Evolutionary conservation across 2,888 invertebrate genomes (phyloP), one percentile per base, ranked within the genome.

Genomic region (Drosophila emarginata): DNA sequence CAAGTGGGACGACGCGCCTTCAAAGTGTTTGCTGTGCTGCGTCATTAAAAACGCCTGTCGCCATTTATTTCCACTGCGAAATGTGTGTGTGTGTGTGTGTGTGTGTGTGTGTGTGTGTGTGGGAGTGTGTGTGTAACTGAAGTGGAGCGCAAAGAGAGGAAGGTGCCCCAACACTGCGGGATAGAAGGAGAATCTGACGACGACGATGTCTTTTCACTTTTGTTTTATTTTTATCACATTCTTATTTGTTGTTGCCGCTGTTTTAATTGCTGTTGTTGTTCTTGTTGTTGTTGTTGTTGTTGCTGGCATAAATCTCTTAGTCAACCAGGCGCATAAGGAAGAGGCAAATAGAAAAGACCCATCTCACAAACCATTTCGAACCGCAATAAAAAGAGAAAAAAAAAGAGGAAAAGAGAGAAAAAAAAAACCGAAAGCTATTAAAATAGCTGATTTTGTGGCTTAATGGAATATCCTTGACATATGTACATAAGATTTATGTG

Each of bases 1-100:
- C 69, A 83, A 76, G 76, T 86, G 78, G 76, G 83, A 64, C 75
- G 67, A 74, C 76, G 78, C 70, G 74, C 70, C 80, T 86, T 73
- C 76, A 67, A 76, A 83, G 83, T 83, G 87, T 73, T 83, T 86
- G 80, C 84, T 67, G 45, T 45, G 78, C 80, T 85, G 83, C 86
- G 83, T 86, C 81, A 81, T 82, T 82, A 86, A 76, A 83, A 74
- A 78, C 76, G 71, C 74, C 75, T 68, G 70, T 75, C 70, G 80
- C 73, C 79, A 80, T 78, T 84, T 78, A 74, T 76, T 81, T 61
- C 7, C 50, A 54, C 52, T 52, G 14, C 51, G 23, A 52, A 28
- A 56, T 18, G n/a, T 18, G 23, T 23, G 23, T 56, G 36, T 56
- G 32, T 14, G 14, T 2, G 18, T 5, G 40, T 32, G 32, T 32